Evolutionary conservation across 1,140 invertebrate genomes (phyloP), one percentile per base, ranked within the genome.

Genomic region (Neuroterus valhalla): DNA sequence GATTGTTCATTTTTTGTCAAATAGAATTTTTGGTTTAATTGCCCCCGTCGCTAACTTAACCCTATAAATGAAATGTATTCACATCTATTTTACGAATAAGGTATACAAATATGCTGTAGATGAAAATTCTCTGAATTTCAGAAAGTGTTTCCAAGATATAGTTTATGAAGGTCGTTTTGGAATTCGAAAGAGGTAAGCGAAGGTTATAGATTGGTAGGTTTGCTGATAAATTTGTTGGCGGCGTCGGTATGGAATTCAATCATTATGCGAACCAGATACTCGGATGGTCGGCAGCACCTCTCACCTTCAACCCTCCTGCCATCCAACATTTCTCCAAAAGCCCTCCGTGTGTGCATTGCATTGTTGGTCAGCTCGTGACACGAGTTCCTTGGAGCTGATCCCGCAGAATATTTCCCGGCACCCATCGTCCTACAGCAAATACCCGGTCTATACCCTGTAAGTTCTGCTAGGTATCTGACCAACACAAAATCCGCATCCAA

Each of bases 231-330:
- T 82, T 79, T 78, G 78, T 75, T 79, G 78, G 82, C 82, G 81
- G 81, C 78, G 81, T 81, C 75, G 44, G 68, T 3, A 62, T 62
- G 82, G 82, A 82, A 83, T 83, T 83, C 83, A 80, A 80, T 83
- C 80, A 83, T 84, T 83, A 81, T 83, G 80, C 82, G 55, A 66
- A 66, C 72, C 74, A 48, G 66, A 72, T 23, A 66, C 55, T 73
- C 71, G 71, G 70, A 46, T 67, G 68, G 48, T 75, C 43, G 52
- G 3, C 42, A 11, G 14, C 17, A 21, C 42, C 17, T 21, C n/a
- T 26, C 67, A 8, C 66, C n/a, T 68, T 15, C 1, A 14, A 38
- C 42, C 31, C 42, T 17, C 19, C 10, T 11, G 8, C 15, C 38
- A 21, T 46, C 17, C 50, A 50, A 72, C 66, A 66, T 67, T 48